Evolutionary conservation across 1,140 invertebrate species (phyloP).

Genomic region (Hypothenemus hampei): DNA sequence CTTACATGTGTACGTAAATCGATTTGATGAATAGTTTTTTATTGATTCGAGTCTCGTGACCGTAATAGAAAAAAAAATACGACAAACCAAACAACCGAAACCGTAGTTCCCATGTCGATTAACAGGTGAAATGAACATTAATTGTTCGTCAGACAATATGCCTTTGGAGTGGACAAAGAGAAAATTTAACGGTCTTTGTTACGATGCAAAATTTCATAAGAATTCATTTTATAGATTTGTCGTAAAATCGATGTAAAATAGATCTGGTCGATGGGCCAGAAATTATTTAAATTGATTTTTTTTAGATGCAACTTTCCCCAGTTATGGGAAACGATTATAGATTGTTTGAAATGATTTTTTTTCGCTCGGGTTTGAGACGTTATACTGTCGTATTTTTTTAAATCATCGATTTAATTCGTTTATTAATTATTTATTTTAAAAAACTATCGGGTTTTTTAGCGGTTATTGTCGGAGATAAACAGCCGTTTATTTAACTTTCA

Average conservation of each 20-base stretch:
- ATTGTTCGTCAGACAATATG: slow-evolving; percentile 1
- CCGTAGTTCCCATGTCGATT: slow-evolving; percentile 13
- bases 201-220: slow-evolving; percentile 18
- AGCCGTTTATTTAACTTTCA: too few relatives aligned
- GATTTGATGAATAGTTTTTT: not conserved
- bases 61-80: not conserved
- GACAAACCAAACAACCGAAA: not conserved
- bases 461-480: too few relatives aligned
- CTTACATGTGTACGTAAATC: too few relatives aligned
- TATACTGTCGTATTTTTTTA: not conserved
- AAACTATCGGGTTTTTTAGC: too few relatives aligned
- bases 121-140: slow-evolving; percentile 6
- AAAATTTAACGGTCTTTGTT: slow-evolving; percentile 17
- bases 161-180: slow-evolving; percentile 12
- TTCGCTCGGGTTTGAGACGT: not conserved
- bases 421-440: too few relatives aligned
- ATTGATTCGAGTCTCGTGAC: too few relatives aligned
- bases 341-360: not conserved
- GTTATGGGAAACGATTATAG: slow-evolving; percentile 15
- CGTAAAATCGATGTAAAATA: slow-evolving; percentile 14
- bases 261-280: slow-evolving; percentile 19
- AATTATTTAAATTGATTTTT: slow-evolving; percentile 20
- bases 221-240: slow-evolving; percentile 1
- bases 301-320: slow-evolving; percentile 11
- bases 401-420: too few relatives aligned